Conservation (phyloP, 37 sponge, comb jelly and placozoan genomes). For the Spongilla lacustris region DNA sequence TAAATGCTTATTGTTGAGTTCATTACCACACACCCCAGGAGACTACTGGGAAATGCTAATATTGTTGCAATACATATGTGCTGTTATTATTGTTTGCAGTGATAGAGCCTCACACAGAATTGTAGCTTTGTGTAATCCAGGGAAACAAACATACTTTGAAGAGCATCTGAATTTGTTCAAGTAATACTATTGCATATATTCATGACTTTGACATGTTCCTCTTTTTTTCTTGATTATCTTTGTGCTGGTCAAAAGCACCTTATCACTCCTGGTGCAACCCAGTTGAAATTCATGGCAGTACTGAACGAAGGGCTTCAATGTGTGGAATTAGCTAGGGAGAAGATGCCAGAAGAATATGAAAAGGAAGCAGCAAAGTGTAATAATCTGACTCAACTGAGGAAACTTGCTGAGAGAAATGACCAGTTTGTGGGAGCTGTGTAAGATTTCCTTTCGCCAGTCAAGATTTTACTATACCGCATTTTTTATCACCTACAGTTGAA, state of each 20-base stretch:
- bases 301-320: slow-evolving; percentile 37
- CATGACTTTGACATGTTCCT: too few species aligned
- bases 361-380: slow-evolving; percentile 16
- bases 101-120: too few species aligned
- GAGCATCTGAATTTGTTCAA: too few species aligned
- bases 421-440: neutral
- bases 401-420: neutral
- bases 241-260: slow-evolving; percentile 2
- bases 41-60: too few species aligned
- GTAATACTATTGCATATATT: too few species aligned
- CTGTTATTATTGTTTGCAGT: too few species aligned
- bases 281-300: slow-evolving; percentile 34
- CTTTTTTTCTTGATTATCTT: neutral
- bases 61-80: too few species aligned
- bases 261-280: slow-evolving; percentile 16
- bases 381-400: slow-evolving; percentile 1
- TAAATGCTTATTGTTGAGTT: too few species aligned
- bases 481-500: slow-evolving; percentile 22
- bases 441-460: slow-evolving; percentile 19
- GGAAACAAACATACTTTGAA: too few species aligned
- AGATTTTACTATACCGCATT: neutral
- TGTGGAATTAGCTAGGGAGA: slow-evolving; percentile 11
- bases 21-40: too few species aligned
- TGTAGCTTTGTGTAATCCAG: too few species aligned
- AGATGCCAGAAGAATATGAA: slow-evolving; percentile 23